Evolutionary conservation across 2,797 vertebrate genomes (phyloP).

Genomic region (Syncerus caffer): DNA sequence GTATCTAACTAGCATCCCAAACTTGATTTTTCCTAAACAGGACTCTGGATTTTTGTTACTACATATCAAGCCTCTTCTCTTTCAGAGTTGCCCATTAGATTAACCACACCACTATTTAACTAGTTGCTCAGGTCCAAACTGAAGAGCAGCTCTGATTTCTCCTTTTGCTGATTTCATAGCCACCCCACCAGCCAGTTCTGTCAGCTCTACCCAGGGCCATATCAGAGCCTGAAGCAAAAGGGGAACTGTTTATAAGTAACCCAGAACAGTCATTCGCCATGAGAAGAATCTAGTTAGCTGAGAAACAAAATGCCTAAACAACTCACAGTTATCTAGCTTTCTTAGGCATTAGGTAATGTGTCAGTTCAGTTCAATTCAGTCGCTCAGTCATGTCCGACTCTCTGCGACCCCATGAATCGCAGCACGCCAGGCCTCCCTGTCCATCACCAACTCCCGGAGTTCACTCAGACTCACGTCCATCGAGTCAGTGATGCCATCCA

Average conservation of each 20-base stretch:
- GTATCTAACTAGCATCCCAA: background rate
- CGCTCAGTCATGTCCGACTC: too few relatives aligned
- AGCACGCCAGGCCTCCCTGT: too few relatives aligned
- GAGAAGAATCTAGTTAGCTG: background rate
- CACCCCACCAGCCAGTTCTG: background rate
- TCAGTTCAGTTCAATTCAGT: too few relatives aligned
- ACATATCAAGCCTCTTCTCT: background rate
- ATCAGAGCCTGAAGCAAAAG: background rate
- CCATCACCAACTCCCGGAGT: too few relatives aligned
- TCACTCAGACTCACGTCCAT: too few relatives aligned
- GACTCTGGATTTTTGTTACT: background rate
- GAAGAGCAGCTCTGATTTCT: background rate
- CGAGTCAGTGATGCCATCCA: too few relatives aligned
- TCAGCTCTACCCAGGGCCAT: background rate
- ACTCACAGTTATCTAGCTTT: background rate
- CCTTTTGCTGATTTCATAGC: background rate
- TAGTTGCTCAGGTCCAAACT: background rate
- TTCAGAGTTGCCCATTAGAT: background rate
- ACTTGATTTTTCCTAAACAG: background rate
- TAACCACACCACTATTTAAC: background rate
- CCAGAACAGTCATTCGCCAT: background rate
- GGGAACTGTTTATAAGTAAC: background rate
- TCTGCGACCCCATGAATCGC: too few relatives aligned
- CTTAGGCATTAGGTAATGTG: background rate
- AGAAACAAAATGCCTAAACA: constrained; percentile 19